These are phyloP conservation scores for Polyploca ridens DNA, from an alignment of 2,888 invertebrate genomes.

Conservation along the genomic window DNA sequence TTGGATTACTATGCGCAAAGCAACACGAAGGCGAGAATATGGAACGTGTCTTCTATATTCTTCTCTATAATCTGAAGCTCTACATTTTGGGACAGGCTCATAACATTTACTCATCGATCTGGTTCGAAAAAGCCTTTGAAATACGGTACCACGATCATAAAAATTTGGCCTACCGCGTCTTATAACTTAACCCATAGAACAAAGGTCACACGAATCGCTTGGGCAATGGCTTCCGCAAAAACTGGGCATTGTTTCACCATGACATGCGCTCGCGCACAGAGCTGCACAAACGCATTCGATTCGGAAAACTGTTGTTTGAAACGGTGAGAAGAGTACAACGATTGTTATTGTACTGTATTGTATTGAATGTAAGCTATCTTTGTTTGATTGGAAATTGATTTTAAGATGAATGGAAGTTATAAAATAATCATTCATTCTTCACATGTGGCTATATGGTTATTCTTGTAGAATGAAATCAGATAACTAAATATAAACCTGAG, in stretches of 20 bases:
- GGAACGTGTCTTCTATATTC: too few species aligned
- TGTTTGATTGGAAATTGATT: conserved; percentile 1
- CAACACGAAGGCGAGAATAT: too few species aligned
- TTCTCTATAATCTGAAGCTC: too few species aligned
- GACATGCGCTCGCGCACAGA: conserved; percentile 9
- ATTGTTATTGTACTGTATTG: conserved; percentile 15
- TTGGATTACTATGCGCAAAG: too few species aligned
- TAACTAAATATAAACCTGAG: too few species aligned
- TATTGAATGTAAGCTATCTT: conserved; percentile 10
- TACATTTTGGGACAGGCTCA: too few species aligned
- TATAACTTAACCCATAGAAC: conserved; percentile 35
- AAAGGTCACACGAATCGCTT: conserved; percentile 65
- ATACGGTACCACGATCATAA: too few species aligned
- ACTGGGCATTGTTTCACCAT: conserved; percentile 62
- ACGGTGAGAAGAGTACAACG: conserved; percentile 25
- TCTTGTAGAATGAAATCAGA: too few species aligned
- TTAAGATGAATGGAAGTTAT: background rate
- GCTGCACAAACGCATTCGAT: conserved; percentile 24
- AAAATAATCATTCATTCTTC: background rate
- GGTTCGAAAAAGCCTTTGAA: too few species aligned
- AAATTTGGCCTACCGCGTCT: background rate
- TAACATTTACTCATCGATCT: too few species aligned
- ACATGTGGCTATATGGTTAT: too few species aligned
- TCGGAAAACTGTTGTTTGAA: conserved; percentile 30
- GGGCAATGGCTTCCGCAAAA: conserved; percentile 74